phyloP scores from a whole-genome alignment of 2,888 invertebrate species.

The Agapostemon virescens region DNA sequence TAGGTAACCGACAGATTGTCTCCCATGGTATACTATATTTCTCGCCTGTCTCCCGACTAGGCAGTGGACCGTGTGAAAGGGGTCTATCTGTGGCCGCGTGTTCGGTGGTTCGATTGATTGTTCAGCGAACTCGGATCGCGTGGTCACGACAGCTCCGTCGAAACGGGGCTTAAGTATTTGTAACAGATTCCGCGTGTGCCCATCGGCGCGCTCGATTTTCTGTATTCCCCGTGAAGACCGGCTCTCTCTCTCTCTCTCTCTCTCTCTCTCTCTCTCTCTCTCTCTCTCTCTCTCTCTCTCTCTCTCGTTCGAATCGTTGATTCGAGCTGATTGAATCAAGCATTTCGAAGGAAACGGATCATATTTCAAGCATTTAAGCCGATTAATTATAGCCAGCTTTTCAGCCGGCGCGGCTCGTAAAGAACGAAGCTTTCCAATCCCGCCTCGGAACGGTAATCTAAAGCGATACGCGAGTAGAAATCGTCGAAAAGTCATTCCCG shows the following conservation, averaged over 20 bases:
- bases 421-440: slow-evolving; percentile 49
- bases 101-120: slow-evolving; percentile 39
- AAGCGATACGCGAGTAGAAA: slow-evolving; percentile 54
- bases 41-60: slow-evolving; percentile 31
- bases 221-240: not conserved
- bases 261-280: too few relatives aligned
- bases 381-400: slow-evolving; percentile 47
- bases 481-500: slow-evolving; percentile 61
- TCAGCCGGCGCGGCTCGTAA: slow-evolving; percentile 12
- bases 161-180: not conserved
- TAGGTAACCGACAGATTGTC: slow-evolving; percentile 40
- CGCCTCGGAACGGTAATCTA: slow-evolving; percentile 40
- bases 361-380: slow-evolving; percentile 34
- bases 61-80: slow-evolving; percentile 42
- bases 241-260: too few relatives aligned
- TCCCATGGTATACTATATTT: slow-evolving; percentile 20
- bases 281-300: too few relatives aligned
- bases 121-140: slow-evolving; percentile 27
- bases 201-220: not conserved
- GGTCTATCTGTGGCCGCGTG: slow-evolving; percentile 31
- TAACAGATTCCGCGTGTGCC: not conserved
- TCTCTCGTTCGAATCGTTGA: slow-evolving; percentile 2
- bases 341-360: slow-evolving; percentile 14
- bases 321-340: slow-evolving; percentile 9
- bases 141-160: slow-evolving; percentile 5